These are phyloP conservation scores for Hippocampus zosterae DNA, from an alignment of 2,113 vertebrate species.

Conservation along the genomic window DNA sequence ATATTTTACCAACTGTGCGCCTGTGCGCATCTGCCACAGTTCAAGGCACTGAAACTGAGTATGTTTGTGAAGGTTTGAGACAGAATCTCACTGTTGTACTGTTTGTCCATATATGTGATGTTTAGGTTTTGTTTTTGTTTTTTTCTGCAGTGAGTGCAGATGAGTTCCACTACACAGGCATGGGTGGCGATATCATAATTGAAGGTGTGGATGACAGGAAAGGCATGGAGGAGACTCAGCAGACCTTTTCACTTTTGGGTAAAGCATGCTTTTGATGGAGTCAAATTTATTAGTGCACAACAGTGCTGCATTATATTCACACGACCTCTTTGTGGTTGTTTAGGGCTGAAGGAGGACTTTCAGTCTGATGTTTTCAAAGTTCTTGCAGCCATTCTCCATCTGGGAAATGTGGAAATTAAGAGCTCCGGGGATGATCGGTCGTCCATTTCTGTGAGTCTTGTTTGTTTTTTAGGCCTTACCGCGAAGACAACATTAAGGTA, in stretches of 20 bases:
- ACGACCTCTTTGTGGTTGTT: constrained; percentile 1
- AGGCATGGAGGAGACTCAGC: constrained; percentile 85
- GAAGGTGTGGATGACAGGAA: constrained; percentile 84
- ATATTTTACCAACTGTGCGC: constrained; percentile 97
- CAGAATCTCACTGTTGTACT: background rate
- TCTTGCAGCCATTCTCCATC: constrained; percentile 87
- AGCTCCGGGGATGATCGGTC: constrained; percentile 79
- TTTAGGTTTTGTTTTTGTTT: constrained; percentile 1
- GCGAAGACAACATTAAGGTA: background rate
- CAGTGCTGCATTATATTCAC: background rate
- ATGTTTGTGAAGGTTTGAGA: constrained; percentile 56
- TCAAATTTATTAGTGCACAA: background rate
- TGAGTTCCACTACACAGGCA: constrained; percentile 84
- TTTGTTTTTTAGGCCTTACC: background rate
- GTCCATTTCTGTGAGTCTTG: constrained; percentile 78
- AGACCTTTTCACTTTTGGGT: constrained; percentile 84
- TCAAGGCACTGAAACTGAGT: constrained; percentile 84
- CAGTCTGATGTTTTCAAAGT: constrained; percentile 87
- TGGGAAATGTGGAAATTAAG: constrained; percentile 85
- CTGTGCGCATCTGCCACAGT: constrained; percentile 80
- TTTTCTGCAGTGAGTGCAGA: constrained; percentile 78
- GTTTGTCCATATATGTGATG: background rate
- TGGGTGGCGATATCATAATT: constrained; percentile 80
- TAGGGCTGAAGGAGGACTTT: constrained; percentile 84
- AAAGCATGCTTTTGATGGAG: background rate